Evolutionary conservation across 1,140 invertebrate species (phyloP), one percentile per base, ranked within the genome.

Genomic region (Calosoma granatense): DNA sequence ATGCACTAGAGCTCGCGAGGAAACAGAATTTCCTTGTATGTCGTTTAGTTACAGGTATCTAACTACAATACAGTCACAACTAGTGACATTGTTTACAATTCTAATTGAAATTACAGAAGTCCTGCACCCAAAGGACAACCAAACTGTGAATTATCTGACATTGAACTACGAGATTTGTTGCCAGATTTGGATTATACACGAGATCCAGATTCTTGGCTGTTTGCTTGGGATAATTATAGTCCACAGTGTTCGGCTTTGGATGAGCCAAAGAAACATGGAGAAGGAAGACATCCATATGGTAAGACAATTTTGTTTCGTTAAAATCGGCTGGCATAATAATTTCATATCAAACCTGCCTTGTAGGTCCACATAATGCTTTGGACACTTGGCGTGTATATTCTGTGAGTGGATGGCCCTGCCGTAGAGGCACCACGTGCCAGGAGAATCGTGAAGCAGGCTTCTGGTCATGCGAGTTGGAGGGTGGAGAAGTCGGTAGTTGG

Each of bases 391-490:
- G 78, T 51, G 80, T 82, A 57, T 90, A 85, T 63, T 87, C 86
- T 0, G 88, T 90, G 0, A 85, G 82, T 39, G 88, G 88, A 2
- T 82, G 81, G 63, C 86, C 86, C 1, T 91, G 88, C 62, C 79
- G 81, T n/a, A 67, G 74, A 22, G 86, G 84, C 12, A 83, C 82
- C 0, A 72, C 75, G 0, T 90, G 87, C 61, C 79, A 81, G 39
- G 81, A 81, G 65, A 88, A 88, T 63, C 70, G 74, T n/a, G 70
- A 87, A 1, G 80, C 80, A 1, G 86, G 85, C 0, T 87, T 88
- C 66, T 90, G 87, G 82, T 82, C 80, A 19, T 90, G 88, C 60
- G 85, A 88, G 62, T 77, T 84, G 1, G 87, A 89, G 60, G 84
- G 81, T 14, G 77, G 79, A 1, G 82, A 84, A 62, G 69, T 77